Percentiles rank a stretch among this genome's conserved stretches.
Evolutionary conservation across 2,797 vertebrate species (phyloP).

Genomic region (Carduelis carduelis): DNA sequence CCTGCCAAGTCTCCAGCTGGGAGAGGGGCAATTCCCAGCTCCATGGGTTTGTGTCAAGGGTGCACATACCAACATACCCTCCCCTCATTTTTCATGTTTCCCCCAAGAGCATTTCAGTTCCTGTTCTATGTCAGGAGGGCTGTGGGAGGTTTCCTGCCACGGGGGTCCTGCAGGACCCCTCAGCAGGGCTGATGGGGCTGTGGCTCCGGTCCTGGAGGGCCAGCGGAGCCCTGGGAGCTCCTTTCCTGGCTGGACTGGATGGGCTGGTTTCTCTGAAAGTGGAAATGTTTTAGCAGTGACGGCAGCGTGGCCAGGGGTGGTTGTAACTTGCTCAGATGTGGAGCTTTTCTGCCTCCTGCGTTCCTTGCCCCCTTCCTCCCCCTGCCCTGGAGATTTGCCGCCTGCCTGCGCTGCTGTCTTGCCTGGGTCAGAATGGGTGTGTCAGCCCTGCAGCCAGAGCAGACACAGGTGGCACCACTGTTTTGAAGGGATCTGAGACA

Average conservation of each 20-base stretch:
- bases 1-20: not conserved
- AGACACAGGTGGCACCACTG: fast-evolving
- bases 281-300: conserved; percentile 52
- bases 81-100: not conserved
- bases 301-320: conserved; percentile 16
- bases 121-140: not conserved
- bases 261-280: conserved; percentile 47
- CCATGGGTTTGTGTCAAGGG: fast-evolving
- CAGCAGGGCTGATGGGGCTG: not conserved
- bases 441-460: not conserved
- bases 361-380: conserved; percentile 19
- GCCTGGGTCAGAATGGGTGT: not conserved
- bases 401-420: not conserved
- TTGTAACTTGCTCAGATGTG: conserved; percentile 22
- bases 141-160: not conserved
- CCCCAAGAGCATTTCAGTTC: not conserved
- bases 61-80: not conserved
- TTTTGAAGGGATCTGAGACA: not conserved
- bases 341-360: conserved; percentile 13
- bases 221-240: not conserved
- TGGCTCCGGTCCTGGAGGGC: not conserved
- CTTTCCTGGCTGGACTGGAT: conserved; percentile 25
- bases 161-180: not conserved
- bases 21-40: not conserved
- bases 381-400: not conserved